phyloP scores from a whole-genome alignment of 2,888 invertebrate genomes.

The Venustoraphidia nigricollis region DNA sequence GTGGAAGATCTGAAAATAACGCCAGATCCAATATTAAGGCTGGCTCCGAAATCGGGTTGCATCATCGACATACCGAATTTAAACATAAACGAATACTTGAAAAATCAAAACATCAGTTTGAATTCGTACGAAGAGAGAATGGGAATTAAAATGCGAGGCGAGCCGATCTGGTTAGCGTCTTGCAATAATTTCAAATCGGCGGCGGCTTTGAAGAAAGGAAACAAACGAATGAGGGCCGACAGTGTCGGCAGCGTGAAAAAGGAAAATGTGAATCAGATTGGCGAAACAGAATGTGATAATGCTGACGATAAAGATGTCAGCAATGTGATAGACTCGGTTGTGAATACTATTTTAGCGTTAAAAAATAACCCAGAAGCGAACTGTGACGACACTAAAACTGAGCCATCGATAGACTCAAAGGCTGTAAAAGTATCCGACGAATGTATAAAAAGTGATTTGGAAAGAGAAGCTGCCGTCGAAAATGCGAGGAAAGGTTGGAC shows the following conservation, averaged over 20 bases:
- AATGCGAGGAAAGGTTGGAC: slow-evolving; percentile 61
- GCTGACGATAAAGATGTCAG: slow-evolving; percentile 7
- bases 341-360: slow-evolving; percentile 21
- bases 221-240: slow-evolving; percentile 25
- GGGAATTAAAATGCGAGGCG: slow-evolving; percentile 36
- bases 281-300: neutral
- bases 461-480: slow-evolving; percentile 3
- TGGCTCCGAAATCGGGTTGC: slow-evolving; percentile 41
- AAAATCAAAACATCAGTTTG: slow-evolving; percentile 63
- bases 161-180: slow-evolving; percentile 27
- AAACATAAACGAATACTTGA: slow-evolving; percentile 59
- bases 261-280: neutral
- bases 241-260: slow-evolving; percentile 14
- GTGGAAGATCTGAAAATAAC: slow-evolving; percentile 1
- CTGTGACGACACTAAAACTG: slow-evolving; percentile 43
- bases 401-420: slow-evolving; percentile 17
- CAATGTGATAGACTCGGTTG: slow-evolving; percentile 20
- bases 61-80: slow-evolving; percentile 55
- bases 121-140: slow-evolving; percentile 60
- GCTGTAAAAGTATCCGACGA: neutral
- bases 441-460: slow-evolving; percentile 1
- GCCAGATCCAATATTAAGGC: slow-evolving; percentile 14
- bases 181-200: slow-evolving; percentile 14
- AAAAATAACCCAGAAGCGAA: slow-evolving; percentile 27
- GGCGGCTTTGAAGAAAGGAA: slow-evolving; percentile 22